Base-by-base conservation (phyloP, 2,888 invertebrate species). In the Pteria penguin region DNA sequence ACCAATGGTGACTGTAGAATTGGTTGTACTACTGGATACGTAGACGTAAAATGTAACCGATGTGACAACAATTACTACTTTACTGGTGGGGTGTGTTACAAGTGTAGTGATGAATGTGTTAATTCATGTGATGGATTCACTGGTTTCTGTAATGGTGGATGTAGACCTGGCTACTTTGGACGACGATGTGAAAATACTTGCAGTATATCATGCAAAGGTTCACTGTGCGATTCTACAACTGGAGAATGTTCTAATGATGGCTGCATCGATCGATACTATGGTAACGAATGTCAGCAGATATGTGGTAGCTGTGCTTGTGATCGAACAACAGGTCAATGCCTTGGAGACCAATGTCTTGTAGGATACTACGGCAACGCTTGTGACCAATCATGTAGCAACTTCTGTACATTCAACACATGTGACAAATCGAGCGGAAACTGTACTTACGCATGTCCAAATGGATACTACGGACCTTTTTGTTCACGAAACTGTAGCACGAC, bases 121-220 rank as follows among this genome's bases (percentile, higher is more conserved):
- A 52, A 58, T 57, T 54, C 61, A 4, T 78, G 78, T 62, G 62
- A 78, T 22, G 32, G n/a, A 24, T 67, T 29, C 8, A 61, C 70
- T 3, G 78, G 78, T 3, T 33, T 26, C 1, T 78, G 78, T 62
- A 52, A 52, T 5, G 58, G 62, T 58, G 78, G 78, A n/a, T 78
- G 78, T 66, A 54, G 52, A 52, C 11, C 52, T 8, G 68, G 78
- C 26, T 78, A 57, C n/a, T 71, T 60, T 60, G 78, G 78, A 33
- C 29, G 22, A 29, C 45, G 63, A 5, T 78, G 78, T 45, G 55
- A 58, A 22, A 54, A 63, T 45, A 54, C 67, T 18, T 78, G 78
- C 29, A 73, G 61, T 24, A 55, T 22, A 18, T 52, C 36, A 45
- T 75, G 75, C 24, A 4, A n/a, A 3, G 45, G 52, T 36, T 33